Evolutionary conservation across 2,888 invertebrate species (phyloP), one percentile per base, ranked within the genome.

Genomic region (Julus scanicus): DNA sequence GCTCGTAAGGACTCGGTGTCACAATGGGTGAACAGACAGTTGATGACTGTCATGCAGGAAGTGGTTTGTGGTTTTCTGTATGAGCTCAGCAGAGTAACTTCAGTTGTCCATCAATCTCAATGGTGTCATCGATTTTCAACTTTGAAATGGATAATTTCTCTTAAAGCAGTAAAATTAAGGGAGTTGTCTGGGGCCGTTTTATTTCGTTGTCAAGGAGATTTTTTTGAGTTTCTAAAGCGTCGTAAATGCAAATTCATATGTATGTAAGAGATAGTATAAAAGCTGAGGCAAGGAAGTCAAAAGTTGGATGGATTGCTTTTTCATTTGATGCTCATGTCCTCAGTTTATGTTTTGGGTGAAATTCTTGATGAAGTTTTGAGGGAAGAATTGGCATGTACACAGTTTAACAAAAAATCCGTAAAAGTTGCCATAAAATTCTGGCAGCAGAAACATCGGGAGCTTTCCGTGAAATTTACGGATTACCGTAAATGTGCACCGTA

Each of bases 161-260:
- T 71, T 71, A 4, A 29, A 71, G 71, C 71, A 17, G 71, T 29
- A 71, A 71, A 71, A 71, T 71, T 71, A 71, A 71, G n/a, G 71
- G 71, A 71, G 71, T 29, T 71, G 29, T 71, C 71, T 29, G 71
- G 71, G 71, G 71, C 20, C 71, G 29, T 71, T 71, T 71, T 71
- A 71, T 71, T 71, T 71, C n/a, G 71, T 71, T 71, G 71, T 71
- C 71, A 71, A 71, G 71, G 71, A 71, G 71, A 71, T 71, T 71
- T 71, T 53, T 63, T 71, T 71, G 71, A 8, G 9, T 3, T 71
- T 71, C 71, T 71, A 71, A 29, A 29, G 71, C 20, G 29, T 2
- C 29, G 9, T 63, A 29, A 20, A 71, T 71, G 71, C 71, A 71
- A 71, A 71, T 71, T 71, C 71, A 71, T 71, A 71, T 71, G 29